Base-by-base conservation (phyloP, 2,113 vertebrate genomes). In the Perca schrenkii region DNA sequence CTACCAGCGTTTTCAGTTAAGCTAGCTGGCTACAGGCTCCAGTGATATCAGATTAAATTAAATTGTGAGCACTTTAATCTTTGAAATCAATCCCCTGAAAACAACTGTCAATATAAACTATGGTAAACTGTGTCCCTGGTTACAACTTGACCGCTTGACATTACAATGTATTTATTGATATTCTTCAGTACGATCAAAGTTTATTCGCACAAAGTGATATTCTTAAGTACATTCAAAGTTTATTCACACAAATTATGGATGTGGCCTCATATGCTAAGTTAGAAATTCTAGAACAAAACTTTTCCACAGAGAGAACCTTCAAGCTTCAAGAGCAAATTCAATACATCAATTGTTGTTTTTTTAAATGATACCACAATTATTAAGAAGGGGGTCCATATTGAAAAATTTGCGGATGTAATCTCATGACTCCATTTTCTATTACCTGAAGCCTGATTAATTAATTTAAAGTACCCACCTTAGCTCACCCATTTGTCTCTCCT, bases 371-470 rank as follows among this genome's bases (percentile, higher is more conserved):
- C 11, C 16, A 43, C 56, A 77, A 57, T 47, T 28, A 64, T 64
- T 46, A 31, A 56, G 61, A 43, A 40, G 12, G 12, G 12, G 22
- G 10, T 19, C 28, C 22, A 65, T 65, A 53, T n/a, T 47, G 17
- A 54, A 57, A 57, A n/a, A 31, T 53, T 53, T 53, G n/a, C 47
- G 49, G 57, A 22, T 65, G 21, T 28, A 66, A 77, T 77, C 53
- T 65, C 67, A 72, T 22, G 46, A 25, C 67, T 71, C 61, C 43
- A 22, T 66, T 58, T 76, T 65, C 53, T 17, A 58, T 77, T 71
- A 71, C 74, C 58, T 65, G 50, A 28, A 52, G 52, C 31, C 60
- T 77, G 49, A 82, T 75, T 74, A 71, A 80, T 80, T 66, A 21
- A 76, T 62, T 70, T 28, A 58, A 75, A 66, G 54, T 50, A 60